Evolutionary conservation across 2,113 vertebrate species (phyloP).

Genomic region (Charadrius vociferus): DNA sequence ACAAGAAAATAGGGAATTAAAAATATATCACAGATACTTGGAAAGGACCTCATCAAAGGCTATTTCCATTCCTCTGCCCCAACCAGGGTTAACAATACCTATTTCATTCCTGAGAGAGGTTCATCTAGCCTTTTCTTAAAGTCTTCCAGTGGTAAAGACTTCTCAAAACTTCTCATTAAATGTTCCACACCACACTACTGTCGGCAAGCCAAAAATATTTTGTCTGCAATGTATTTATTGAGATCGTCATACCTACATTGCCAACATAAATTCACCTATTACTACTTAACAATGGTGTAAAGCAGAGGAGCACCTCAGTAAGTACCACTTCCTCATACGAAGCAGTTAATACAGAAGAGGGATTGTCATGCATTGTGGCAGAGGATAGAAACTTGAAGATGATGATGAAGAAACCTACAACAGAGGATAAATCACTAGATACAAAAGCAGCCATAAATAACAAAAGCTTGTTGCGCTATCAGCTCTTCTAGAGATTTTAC

Average conservation of each 20-base stretch:
- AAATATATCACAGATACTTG: not conserved
- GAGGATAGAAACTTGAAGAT: not conserved
- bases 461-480: rapidly evolving
- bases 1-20: not conserved
- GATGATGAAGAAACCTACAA: not conserved
- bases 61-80: not conserved
- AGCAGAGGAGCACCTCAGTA: not conserved
- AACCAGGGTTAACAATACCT: not conserved
- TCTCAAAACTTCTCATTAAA: not conserved
- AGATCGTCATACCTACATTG: not conserved
- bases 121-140: not conserved
- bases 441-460: not conserved
- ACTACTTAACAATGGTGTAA: not conserved
- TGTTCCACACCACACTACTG: not conserved
- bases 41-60: not conserved
- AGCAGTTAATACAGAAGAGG: not conserved
- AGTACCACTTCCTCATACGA: not conserved
- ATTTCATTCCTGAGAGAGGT: not conserved
- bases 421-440: not conserved
- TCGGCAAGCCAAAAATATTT: not conserved
- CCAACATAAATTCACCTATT: not conserved
- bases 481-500: not conserved
- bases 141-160: not conserved
- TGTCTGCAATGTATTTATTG: not conserved
- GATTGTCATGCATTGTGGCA: not conserved